Base-by-base conservation (phyloP, 2,113 vertebrate genomes). In the Rhynchopsitta pachyrhyncha region DNA sequence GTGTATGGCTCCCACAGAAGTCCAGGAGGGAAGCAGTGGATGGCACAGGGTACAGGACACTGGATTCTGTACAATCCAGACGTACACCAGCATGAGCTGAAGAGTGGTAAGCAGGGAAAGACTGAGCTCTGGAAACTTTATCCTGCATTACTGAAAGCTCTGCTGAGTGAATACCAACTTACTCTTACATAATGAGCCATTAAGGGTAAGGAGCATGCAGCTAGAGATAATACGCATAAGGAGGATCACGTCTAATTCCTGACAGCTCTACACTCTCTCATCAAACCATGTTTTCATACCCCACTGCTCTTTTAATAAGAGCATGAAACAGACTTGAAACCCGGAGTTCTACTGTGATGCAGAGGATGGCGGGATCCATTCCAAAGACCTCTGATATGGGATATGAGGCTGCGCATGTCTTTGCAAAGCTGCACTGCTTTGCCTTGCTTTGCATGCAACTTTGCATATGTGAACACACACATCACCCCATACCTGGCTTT, bases 201-300 rank as follows among this genome's bases (percentile, higher is more conserved):
- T 31, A 39, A 18, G 42, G 71, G 67, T 46, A 91, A 94, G 76
- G 71, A 96, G 84, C 82, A 10, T 25, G 63, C 27, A 76, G 93
- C 90, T 67, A 17, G 79, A 90, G 96, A 90, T 96, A 94, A 96
- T 82, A 11, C 53, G 4, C 1, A 0, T 88, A 87, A 96, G 92
- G 88, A 96, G 92, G 93, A 95, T 96, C 92, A 95, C 18, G 2
- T 42, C 85, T 95, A 91, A 97, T 85, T 92, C 95, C 84, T 14
- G 2, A 52, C 87, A 49, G 82, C 6, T 75, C 64, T 66, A 70
- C 37, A 8, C 85, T 53, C 76, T 85, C 66, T 88, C 25, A 4
- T 47, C 93, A 57, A 79, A 86, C 33, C 57, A 2, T 7, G 35
- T 46, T 53, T 33, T 13, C 24, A 59, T 59, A 57, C 41, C 17